Base-by-base conservation (phyloP, 2,888 invertebrate genomes). In the Eupithecia dodoneata region DNA sequence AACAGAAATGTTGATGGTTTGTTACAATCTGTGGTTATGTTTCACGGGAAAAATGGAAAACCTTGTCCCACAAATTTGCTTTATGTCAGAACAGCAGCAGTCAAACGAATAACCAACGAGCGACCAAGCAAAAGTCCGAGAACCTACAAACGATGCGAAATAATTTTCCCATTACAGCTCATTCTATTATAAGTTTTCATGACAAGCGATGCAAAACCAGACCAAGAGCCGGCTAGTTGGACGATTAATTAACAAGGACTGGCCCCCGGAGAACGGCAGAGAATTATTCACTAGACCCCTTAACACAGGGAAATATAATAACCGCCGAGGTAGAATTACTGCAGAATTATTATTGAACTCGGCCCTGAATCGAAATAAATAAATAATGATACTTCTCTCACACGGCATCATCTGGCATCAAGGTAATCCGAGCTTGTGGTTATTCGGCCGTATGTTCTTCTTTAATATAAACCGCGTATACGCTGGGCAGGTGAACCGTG, bases 181-280 rank as follows among this genome's bases (percentile, higher is more conserved):
- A 83, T 83, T 83, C 81, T 78, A 83, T 84, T 80, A 84, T 84
- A 84, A 80, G 84, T 87, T 87, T 87, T 85, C 84, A 84, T 83
- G 87, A 85, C 84, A 83, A 84, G 84, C 83, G 80, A 83, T 86
- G 82, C 83, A 74, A 81, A 87, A 87, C 85, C 79, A 83, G 84
- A 88, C 85, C 82, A 82, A 83, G 84, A 84, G 85, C 85, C 80
- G 81, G 87, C 87, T 89, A 89, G 88, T 88, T 88, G 82, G 82
- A 82, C 88, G 87, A 91, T 90, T 90, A 91, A 91, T 91, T 91
- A 91, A 88, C 88, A 87, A 82, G 84, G 86, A 88, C 88, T 87
- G 84, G 84, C 86, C 90, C 86, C 87, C 81, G 84, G 89, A 85
- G 90, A 85, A 86, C 83, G 84, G 85, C 84, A 81, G 85, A 77